A percentile compares a stretch with the other conserved stretches of the same genome.
Conservation (phyloP, 2,113 vertebrate genomes). For the Ochotona curzoniae region DNA sequence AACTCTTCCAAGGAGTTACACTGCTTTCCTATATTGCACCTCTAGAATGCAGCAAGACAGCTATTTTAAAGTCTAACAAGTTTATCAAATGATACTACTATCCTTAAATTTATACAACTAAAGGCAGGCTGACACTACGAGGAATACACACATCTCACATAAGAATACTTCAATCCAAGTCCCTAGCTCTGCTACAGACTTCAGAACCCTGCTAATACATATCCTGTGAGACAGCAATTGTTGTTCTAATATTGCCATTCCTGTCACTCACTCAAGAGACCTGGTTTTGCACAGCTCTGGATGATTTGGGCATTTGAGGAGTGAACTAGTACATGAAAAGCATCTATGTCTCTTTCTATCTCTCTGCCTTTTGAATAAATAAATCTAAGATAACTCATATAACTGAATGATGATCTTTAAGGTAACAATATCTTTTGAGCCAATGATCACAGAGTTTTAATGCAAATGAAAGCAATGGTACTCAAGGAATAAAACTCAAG, state of each 20-base stretch:
- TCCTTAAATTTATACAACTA: neutral
- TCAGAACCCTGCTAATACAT: too few relatives aligned
- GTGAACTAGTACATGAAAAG: too few relatives aligned
- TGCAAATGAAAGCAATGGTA: neutral
- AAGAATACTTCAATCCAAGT: too few relatives aligned
- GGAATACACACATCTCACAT: too few relatives aligned
- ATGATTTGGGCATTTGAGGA: too few relatives aligned
- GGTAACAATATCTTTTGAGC: neutral
- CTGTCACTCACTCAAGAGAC: too few relatives aligned
- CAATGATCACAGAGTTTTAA: neutral
- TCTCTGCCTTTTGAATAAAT: too few relatives aligned
- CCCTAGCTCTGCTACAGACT: too few relatives aligned
- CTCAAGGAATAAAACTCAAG: neutral
- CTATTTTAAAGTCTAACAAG: neutral
- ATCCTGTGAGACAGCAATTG: too few relatives aligned
- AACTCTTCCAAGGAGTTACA: neutral
- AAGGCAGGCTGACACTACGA: neutral
- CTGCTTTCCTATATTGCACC: neutral
- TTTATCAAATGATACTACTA: neutral
- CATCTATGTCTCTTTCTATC: too few relatives aligned
- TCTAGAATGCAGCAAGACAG: neutral
- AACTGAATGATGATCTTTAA: neutral
- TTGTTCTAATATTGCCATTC: too few relatives aligned
- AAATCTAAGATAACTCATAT: neutral
- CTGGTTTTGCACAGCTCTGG: too few relatives aligned